Evolutionary conservation across 1,140 invertebrate species (phyloP), one percentile per base, ranked within the genome.

Genomic region (Dendrolimus kikuchii): DNA sequence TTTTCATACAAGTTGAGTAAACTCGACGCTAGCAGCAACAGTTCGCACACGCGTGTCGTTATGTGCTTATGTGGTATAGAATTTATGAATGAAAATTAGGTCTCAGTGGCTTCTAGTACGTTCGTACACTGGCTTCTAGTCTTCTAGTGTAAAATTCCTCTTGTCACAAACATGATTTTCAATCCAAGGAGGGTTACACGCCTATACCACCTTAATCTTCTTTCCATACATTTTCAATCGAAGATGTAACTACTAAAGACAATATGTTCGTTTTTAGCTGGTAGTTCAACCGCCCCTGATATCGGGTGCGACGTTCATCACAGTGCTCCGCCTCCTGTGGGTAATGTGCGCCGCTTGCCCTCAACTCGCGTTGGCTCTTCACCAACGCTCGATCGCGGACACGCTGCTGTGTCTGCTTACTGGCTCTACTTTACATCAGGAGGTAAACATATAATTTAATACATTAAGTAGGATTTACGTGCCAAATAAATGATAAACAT

Each of bases 301-400:
- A 42, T 98, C 95, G 71, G 96, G 95, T 50, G 92, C 92, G 53
- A 98, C 97, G 44, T 99, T 99, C 88, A 98, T 98, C 67, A 98
- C 95, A 70, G 96, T 99, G 47, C 91, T 99, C 66, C 91, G 97
- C 63, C 98, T 99, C 94, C 88, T 99, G 79, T 96, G 96, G 73
- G 91, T 98, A 55, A 97, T 99, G 95, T 99, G 97, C 81, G 92
- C 93, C 60, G 94, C 93, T 72, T 99, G 97, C 89, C 96, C 96
- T 9, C 95, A 97, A 80, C 88, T 99, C 66, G 97, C 97, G 51
- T 92, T 98, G 48, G 91, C 94, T 10, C 88, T 99, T 45, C 88
- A 99, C 8, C 95, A 96, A 84, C 95, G 98, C 79, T 98, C 98
- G 82, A 98, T 99, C 73, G 96, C 96, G 47, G 96, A 97, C 75